Conservation (phyloP, 2,797 vertebrate genomes). For the Acrossocheilus fasciatus region DNA sequence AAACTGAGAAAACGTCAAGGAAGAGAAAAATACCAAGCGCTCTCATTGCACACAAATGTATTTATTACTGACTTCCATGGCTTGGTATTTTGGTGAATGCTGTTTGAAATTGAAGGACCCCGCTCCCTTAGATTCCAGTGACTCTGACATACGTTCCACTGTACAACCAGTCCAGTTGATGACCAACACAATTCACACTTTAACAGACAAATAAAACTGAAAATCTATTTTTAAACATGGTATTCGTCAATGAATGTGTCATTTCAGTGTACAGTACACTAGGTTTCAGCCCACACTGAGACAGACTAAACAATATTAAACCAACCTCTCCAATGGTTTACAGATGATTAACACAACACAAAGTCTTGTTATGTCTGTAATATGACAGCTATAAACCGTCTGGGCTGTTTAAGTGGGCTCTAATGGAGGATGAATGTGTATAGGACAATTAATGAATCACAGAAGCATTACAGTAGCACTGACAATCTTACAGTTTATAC, state of each 20-base stretch:
- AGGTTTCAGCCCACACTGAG: not conserved
- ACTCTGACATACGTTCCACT: conserved; percentile 20
- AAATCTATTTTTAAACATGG: conserved; percentile 49
- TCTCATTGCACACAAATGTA: conserved; percentile 66
- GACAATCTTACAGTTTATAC: not conserved
- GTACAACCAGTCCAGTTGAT: not conserved
- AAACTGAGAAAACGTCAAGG: conserved; percentile 35
- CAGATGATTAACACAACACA: not conserved
- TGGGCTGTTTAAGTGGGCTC: not conserved
- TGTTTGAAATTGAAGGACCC: not conserved
- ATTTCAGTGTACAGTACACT: not conserved
- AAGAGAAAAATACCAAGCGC: conserved; percentile 42
- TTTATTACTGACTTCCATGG: conserved; percentile 67
- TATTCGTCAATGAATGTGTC: conserved; percentile 20
- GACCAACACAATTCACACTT: conserved; percentile 27
- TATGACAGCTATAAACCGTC: conserved; percentile 24
- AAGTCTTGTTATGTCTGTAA: conserved; percentile 42
- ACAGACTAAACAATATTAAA: conserved; percentile 17
- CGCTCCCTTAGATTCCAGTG: not conserved
- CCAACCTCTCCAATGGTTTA: conserved; percentile 12
- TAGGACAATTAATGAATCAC: not conserved
- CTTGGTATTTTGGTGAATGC: conserved; percentile 36
- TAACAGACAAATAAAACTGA: conserved; percentile 37
- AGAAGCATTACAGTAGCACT: not conserved
- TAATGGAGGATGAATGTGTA: not conserved